Conservation (phyloP, 2,888 invertebrate species). For the Drosophila anceps region DNA sequence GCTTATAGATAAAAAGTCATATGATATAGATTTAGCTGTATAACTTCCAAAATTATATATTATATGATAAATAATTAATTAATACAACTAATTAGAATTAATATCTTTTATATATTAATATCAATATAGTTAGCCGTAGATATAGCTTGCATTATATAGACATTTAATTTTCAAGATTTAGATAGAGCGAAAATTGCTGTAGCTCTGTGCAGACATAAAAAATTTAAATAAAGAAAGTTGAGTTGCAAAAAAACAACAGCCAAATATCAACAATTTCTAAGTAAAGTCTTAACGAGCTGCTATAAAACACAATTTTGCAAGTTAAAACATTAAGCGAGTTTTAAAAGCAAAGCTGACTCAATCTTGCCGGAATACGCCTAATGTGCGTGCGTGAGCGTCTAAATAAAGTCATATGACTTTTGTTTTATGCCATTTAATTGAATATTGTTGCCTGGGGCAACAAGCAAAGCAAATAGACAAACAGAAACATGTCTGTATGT, state of each 20-base stretch:
- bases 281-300: conserved; percentile 1
- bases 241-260: background rate
- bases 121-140: no score
- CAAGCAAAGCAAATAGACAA: conserved; percentile 25
- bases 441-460: conserved; percentile 62
- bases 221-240: background rate
- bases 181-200: background rate
- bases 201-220: background rate
- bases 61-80: background rate
- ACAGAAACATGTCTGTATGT: background rate
- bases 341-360: background rate
- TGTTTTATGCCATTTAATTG: conserved; percentile 56
- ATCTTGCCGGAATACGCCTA: conserved; percentile 1
- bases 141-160: no score
- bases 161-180: background rate
- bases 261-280: conserved; percentile 2
- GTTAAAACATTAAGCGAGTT: background rate
- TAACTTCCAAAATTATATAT: background rate
- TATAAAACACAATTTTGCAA: conserved; percentile 1
- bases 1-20: background rate
- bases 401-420: conserved; percentile 50
- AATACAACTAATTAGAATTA: no score
- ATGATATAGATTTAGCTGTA: background rate
- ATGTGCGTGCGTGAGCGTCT: conserved; percentile 14
- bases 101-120: no score